Evolutionary conservation across 2,113 vertebrate genomes (phyloP), one percentile per base, ranked within the genome.

Genomic region (Dasyurus viverrinus): DNA sequence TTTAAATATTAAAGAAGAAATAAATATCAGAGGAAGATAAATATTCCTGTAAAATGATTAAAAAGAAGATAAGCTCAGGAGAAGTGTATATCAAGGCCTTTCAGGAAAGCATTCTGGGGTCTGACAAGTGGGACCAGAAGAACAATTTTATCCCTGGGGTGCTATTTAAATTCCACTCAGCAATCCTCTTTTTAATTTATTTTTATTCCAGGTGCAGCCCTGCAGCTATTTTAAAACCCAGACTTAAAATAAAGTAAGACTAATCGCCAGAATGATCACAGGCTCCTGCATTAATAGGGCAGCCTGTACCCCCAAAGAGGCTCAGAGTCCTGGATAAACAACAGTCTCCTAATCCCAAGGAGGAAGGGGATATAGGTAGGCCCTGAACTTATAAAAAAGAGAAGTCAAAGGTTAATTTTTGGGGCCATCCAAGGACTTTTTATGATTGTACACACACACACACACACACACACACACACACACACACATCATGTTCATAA

Each of bases 191-290:
- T 95, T 96, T 98, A 96, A 98, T 98, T 97, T 95, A 95, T 94
- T 89, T 60, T 54, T 95, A 90, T 96, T 98, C 97, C 93, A 92
- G 98, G 89, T 97, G 89, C 93, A 98, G 93, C 25, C 54, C 46
- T 89, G 96, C 54, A 93, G 97, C 97, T 96, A 96, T 96, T 97
- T 93, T 95, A 96, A 95, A 92, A 95, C 96, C 91, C 90, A 94
- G 91, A 94, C 91, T 97, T 98, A 97, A 97, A 97, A 97, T 97
- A 97, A 97, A 98, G 90, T 96, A 97, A 95, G 93, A 96, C 94
- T 97, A 97, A 96, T 96, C 96, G 94, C 95, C 89, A 92, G 95
- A 90, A 95, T 2, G 93, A 54, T 27, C 94, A 68, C 54, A 95
- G 91, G 97, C 93, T 92, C 9, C 0, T 3, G 60, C 30, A 57